Conservation (phyloP, 2,888 invertebrate species). For the Orthonevra nobilis region DNA sequence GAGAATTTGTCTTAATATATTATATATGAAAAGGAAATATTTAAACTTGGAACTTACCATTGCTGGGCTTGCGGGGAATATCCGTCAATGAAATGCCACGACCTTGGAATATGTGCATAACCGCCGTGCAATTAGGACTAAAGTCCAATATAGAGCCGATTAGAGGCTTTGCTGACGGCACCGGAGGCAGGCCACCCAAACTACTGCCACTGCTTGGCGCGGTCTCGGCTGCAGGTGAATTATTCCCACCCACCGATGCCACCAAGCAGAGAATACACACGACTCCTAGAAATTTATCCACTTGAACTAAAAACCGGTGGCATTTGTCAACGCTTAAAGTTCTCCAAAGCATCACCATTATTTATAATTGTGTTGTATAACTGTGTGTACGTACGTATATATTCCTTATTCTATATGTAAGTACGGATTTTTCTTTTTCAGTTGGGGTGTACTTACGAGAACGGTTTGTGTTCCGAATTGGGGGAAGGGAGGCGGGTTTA, state of each 20-base stretch:
- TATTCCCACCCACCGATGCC: conserved; percentile 44
- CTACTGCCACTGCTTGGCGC: too few species aligned
- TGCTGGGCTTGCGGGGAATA: conserved; percentile 81
- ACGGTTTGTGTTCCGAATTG: background rate
- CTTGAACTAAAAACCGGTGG: conserved; percentile 14
- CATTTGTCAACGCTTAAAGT: conserved; percentile 21
- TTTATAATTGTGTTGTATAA: conserved; percentile 26
- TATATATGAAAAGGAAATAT: too few species aligned
- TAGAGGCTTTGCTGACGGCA: conserved; percentile 56
- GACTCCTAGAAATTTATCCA: conserved; percentile 29
- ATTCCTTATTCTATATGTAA: conserved; percentile 25
- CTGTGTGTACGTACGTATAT: too few species aligned
- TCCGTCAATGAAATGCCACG: conserved; percentile 81
- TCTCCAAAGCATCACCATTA: conserved; percentile 49
- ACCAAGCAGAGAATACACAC: conserved; percentile 30
- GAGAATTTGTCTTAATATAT: too few species aligned
- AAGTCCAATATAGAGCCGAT: conserved; percentile 76
- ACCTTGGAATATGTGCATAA: conserved; percentile 80
- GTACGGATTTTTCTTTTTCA: too few species aligned
- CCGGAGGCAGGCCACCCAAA: conserved; percentile 14
- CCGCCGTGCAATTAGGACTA: conserved; percentile 80
- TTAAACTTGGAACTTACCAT: too few species aligned
- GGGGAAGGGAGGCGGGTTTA: too few species aligned
- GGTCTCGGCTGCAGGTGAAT: conserved; percentile 27
- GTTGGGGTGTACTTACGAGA: background rate